Evolutionary conservation across 2,113 vertebrate genomes (phyloP).

Genomic region (Cebus imitator): DNA sequence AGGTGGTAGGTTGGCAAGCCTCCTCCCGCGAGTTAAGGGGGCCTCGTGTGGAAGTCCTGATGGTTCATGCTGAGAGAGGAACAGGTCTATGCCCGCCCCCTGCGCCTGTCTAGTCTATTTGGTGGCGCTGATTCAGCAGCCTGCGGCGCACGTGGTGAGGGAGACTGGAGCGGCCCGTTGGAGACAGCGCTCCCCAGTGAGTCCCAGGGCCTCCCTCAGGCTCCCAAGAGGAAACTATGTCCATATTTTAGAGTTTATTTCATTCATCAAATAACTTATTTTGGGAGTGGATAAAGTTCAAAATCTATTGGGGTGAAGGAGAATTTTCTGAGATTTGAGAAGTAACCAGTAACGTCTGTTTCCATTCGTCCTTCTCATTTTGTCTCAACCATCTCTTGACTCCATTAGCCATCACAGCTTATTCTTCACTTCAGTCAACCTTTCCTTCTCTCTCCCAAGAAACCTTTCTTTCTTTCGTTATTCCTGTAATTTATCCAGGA

Average conservation of each 20-base stretch:
- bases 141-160: not conserved
- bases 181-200: rapidly evolving
- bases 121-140: not conserved
- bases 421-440: not conserved
- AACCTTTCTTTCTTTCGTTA: not conserved
- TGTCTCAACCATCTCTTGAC: not conserved
- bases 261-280: not conserved
- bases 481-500: not conserved
- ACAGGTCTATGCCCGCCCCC: not conserved
- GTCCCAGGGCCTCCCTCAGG: not conserved
- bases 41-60: not conserved
- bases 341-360: not conserved
- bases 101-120: not conserved
- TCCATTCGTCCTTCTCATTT: not conserved
- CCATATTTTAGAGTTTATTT: not conserved
- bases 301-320: not conserved
- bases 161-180: rapidly evolving
- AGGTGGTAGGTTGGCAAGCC: not conserved
- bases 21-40: not conserved
- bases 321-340: not conserved
- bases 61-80: not conserved
- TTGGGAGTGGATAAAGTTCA: not conserved
- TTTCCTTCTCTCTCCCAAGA: not conserved
- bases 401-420: not conserved
- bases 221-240: not conserved